Evolutionary conservation across 2,113 vertebrate species (phyloP).

Genomic region (Chaetops frenatus): DNA sequence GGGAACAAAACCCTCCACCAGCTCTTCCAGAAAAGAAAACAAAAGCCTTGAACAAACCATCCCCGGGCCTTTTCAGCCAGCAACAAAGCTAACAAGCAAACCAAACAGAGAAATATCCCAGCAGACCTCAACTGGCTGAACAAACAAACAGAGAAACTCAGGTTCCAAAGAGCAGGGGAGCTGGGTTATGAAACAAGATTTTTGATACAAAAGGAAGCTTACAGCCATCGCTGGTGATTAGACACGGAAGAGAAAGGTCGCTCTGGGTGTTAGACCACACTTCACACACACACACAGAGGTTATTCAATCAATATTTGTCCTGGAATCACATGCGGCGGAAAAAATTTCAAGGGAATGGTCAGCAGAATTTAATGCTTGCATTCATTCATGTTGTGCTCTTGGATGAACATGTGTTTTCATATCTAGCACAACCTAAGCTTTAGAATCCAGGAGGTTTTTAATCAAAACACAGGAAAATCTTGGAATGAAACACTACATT

Average conservation of each 20-base stretch:
- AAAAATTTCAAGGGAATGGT: conserved; percentile 21
- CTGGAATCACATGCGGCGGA: neutral
- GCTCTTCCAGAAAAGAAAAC: neutral
- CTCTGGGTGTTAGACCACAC: conserved; percentile 4
- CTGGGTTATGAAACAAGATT: conserved; percentile 24
- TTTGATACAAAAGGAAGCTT: conserved; percentile 47
- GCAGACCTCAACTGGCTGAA: conserved; percentile 23
- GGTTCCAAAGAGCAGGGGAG: conserved; percentile 42
- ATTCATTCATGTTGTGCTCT: conserved; percentile 23
- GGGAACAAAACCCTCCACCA: neutral
- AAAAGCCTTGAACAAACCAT: conserved; percentile 1
- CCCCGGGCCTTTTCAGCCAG: neutral
- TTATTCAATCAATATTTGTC: conserved; percentile 46
- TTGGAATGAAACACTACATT: neutral
- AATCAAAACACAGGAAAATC: neutral
- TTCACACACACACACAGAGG: neutral
- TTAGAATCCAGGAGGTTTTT: neutral
- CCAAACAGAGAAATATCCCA: conserved; percentile 44
- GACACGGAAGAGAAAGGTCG: neutral
- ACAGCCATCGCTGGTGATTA: conserved; percentile 5
- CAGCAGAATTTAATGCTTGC: neutral
- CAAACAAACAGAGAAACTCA: conserved; percentile 16
- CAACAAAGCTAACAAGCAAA: conserved; percentile 7
- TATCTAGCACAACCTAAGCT: neutral
- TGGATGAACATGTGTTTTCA: neutral